Evolutionary conservation across 2,113 vertebrate species (phyloP), one percentile per base, ranked within the genome.

Genomic region (Benitochromis conjunctus): DNA sequence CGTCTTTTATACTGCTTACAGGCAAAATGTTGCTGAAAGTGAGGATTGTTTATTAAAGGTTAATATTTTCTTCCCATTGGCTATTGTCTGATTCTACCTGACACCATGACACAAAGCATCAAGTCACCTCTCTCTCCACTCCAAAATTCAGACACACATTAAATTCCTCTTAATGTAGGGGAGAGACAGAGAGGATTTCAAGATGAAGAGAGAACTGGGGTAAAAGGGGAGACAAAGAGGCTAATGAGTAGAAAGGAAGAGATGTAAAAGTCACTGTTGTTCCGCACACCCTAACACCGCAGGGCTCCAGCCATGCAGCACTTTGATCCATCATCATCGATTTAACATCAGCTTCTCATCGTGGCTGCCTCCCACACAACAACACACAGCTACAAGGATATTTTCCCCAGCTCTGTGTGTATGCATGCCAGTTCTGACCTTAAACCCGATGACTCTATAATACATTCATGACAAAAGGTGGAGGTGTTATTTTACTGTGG

Each of bases 311-410:
- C 94, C 92, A 90, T 94, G 90, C 46, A 54, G 80, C 84, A 84
- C 94, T 95, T 94, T 95, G 94, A 95, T 96, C 93, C 91, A 94
- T 94, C 92, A 93, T 88, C 91, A 96, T 95, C 56, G 94, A 96
- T 96, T 94, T 91, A 83, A 90, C 92, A 92, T 95, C 94, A 91
- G 86, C 82, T 58, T 83, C 91, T 92, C 92, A 79, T 85, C 14
- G 77, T 76, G 4, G 3, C 78, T 24, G 86, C 90, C 92, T 91
- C 90, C 83, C 90, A 89, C 91, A 77, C 87, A 62, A 74, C 34
- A 34, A 46, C 77, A 38, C 80, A 21, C 76, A 51, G 78, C 71
- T 43, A 56, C 86, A 4, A 53, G 66, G 79, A 82, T 31, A 71
- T 3, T 8, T 74, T 83, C 48, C 79, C 80, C 26, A 3, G 56